Evolutionary conservation across 2,888 invertebrate genomes (phyloP).

Genomic region (Macaria liturata): DNA sequence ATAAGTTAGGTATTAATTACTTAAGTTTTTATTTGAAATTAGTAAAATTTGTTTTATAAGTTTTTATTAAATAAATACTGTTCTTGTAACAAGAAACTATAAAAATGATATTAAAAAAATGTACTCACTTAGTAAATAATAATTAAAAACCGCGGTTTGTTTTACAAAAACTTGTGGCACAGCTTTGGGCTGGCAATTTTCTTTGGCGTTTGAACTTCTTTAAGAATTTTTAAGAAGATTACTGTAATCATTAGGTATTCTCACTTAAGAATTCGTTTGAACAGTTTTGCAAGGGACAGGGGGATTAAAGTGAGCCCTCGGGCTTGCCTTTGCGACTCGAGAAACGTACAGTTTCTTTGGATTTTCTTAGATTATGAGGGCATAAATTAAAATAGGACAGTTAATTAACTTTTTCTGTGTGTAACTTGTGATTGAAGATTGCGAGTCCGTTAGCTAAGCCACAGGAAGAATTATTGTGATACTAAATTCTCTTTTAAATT

Average conservation of each 20-base stretch:
- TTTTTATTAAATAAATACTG: too few species aligned
- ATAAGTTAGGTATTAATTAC: too few species aligned
- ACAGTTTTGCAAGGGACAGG: conserved; percentile 61
- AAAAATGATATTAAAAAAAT: too few species aligned
- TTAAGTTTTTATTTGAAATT: too few species aligned
- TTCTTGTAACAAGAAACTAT: too few species aligned
- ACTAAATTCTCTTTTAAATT: too few species aligned
- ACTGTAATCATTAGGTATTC: conserved; percentile 79
- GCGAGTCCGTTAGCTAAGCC: too few species aligned
- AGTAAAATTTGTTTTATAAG: too few species aligned
- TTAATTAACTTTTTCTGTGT: conserved; percentile 3
- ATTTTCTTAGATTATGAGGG: conserved; percentile 17
- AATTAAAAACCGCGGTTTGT: conserved; percentile 38
- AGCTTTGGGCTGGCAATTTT: conserved; percentile 46
- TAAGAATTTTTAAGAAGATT: conserved; percentile 76
- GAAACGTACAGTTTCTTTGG: conserved; percentile 25
- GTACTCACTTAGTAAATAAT: too few species aligned
- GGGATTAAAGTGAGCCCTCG: conserved; percentile 69
- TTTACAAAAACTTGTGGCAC: conserved; percentile 30
- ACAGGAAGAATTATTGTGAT: too few species aligned
- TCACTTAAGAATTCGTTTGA: conserved; percentile 54
- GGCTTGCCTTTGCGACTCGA: conserved; percentile 39
- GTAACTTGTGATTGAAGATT: too few species aligned
- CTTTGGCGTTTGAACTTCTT: conserved; percentile 64
- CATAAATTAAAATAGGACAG: conserved; percentile 7